Conservation (phyloP, 2,888 invertebrate genomes). For the Nysson spinosus region DNA sequence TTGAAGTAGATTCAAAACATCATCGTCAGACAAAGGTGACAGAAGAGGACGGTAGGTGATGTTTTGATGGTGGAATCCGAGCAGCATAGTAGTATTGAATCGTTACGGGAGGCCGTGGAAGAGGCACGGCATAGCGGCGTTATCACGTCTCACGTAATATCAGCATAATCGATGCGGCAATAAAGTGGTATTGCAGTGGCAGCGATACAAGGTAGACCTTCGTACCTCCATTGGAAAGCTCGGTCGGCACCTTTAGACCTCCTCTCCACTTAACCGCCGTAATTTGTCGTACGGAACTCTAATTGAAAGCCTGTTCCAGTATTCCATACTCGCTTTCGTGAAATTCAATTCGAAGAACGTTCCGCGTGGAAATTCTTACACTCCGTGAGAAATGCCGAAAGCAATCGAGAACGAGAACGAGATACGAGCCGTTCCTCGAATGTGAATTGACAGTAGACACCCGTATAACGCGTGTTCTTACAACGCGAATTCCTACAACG, state of each 20-base stretch:
- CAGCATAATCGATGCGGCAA: constrained; percentile 19
- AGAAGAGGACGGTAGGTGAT: too few species aligned
- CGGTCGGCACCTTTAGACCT: constrained; percentile 15
- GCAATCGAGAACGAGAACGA: too few species aligned
- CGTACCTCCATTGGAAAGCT: constrained; percentile 1
- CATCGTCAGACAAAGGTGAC: too few species aligned
- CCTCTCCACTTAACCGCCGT: constrained; percentile 1
- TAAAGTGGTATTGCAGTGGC: constrained; percentile 3
- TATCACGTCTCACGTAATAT: constrained; percentile 4
- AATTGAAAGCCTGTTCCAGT: constrained; percentile 5
- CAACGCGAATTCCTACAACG: too few species aligned
- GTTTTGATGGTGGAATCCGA: too few species aligned
- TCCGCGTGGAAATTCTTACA: too few species aligned
- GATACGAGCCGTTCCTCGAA: too few species aligned
- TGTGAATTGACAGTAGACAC: too few species aligned
- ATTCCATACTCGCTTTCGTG: constrained; percentile 3
- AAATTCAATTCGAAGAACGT: background rate
- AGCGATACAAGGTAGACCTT: constrained; percentile 4
- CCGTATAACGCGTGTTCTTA: too few species aligned
- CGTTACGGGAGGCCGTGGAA: background rate
- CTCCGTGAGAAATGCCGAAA: too few species aligned
- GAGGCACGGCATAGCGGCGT: constrained; percentile 2
- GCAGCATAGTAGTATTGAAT: background rate
- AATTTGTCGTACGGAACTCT: constrained; percentile 6
- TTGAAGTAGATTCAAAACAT: too few species aligned